Conservation (phyloP, 2,888 invertebrate species). For the Stenurella melanura region DNA sequence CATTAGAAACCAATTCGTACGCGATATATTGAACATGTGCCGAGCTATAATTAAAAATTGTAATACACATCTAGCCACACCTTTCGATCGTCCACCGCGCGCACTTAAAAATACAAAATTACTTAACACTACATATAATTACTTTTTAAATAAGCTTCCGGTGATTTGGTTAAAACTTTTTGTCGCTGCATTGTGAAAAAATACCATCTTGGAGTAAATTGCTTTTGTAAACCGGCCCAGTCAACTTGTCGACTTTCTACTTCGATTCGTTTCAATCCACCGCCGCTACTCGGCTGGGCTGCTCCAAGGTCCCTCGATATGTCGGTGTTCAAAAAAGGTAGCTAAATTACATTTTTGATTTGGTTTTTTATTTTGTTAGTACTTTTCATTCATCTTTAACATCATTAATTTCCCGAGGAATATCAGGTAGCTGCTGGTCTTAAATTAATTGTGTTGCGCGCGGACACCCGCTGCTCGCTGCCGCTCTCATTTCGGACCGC, state of each 20-base stretch:
- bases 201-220: slow-evolving; percentile 65
- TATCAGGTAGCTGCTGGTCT: slow-evolving; percentile 63
- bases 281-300: slow-evolving; percentile 30
- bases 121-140: slow-evolving; percentile 60
- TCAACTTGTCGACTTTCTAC: slow-evolving; percentile 33
- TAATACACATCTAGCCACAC: slow-evolving; percentile 24
- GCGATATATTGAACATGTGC: slow-evolving; percentile 9
- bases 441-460: slow-evolving; percentile 50
- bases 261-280: slow-evolving; percentile 4
- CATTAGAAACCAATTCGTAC: neutral
- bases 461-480: slow-evolving; percentile 50
- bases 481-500: slow-evolving; percentile 42
- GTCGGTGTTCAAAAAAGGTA: slow-evolving; percentile 63
- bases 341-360: slow-evolving; percentile 67
- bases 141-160: slow-evolving; percentile 65
- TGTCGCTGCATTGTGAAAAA: slow-evolving; percentile 63
- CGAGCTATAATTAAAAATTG: slow-evolving; percentile 26
- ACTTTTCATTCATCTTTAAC: slow-evolving; percentile 66
- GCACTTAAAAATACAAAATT: slow-evolving; percentile 37
- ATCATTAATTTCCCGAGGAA: slow-evolving; percentile 64
- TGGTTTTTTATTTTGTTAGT: slow-evolving; percentile 63
- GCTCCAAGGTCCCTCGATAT: slow-evolving; percentile 50
- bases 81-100: neutral
- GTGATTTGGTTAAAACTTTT: slow-evolving; percentile 62
- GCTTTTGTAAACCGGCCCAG: slow-evolving; percentile 54